phyloP scores from a whole-genome alignment of 2,113 vertebrate genomes.

The Callocephalon fimbriatum region DNA sequence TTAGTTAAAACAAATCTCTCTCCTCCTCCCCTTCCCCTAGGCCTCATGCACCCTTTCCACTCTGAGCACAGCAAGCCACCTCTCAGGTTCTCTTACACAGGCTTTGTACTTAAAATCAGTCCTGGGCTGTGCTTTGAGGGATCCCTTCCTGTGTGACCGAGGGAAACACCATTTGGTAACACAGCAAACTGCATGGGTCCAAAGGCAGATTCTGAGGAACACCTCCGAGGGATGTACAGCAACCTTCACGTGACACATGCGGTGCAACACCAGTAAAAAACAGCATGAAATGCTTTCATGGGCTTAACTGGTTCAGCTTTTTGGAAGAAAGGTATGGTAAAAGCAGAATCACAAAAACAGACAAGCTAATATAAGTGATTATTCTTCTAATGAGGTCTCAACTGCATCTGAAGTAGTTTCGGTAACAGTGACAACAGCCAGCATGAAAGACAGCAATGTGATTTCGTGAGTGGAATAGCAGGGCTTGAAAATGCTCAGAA shows the following conservation, averaged over 20 bases:
- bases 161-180: not conserved
- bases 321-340: not conserved
- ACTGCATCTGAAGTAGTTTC: not conserved
- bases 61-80: not conserved
- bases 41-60: not conserved
- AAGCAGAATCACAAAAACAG: not conserved
- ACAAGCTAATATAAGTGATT: not conserved
- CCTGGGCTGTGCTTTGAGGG: not conserved
- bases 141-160: not conserved
- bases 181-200: rapidly evolving
- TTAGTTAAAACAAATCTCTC: slow-evolving; percentile 35
- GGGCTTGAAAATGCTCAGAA: not conserved
- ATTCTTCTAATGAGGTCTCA: not conserved
- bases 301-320: not conserved
- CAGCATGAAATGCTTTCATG: not conserved
- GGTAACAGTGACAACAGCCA: not conserved
- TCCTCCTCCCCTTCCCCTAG: not conserved
- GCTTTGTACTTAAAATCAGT: not conserved
- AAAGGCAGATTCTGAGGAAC: not conserved
- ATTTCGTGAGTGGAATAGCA: not conserved
- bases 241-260: rapidly evolving
- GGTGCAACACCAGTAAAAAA: rapidly evolving
- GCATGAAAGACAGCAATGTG: rapidly evolving
- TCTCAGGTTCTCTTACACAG: not conserved
- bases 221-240: not conserved